phyloP scores from a whole-genome alignment of 1,140 invertebrate species.

The Oryzaephilus surinamensis region DNA sequence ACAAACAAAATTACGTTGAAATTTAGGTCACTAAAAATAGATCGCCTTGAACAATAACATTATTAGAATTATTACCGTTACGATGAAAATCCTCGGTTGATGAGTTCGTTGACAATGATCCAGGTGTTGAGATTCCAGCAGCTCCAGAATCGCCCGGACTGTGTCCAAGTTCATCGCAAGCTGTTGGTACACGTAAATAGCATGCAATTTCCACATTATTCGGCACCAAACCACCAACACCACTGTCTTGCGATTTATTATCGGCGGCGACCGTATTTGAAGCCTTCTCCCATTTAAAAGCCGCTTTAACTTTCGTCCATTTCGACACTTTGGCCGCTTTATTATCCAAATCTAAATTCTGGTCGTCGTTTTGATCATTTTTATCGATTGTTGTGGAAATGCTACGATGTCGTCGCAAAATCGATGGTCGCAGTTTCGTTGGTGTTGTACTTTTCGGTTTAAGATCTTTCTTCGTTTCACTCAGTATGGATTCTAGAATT shows the following conservation, averaged over 20 bases:
- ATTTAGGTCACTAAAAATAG: too few relatives aligned
- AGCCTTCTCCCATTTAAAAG: constrained; percentile 61
- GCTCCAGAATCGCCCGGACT: constrained; percentile 42
- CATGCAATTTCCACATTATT: constrained; percentile 34
- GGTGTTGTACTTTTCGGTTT: constrained; percentile 18
- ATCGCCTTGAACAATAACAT: constrained; percentile 1
- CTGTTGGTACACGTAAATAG: constrained; percentile 41
- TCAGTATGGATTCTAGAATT: constrained; percentile 44
- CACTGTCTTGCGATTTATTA: constrained; percentile 36
- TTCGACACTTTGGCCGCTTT: constrained; percentile 53
- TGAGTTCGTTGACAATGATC: constrained; percentile 40
- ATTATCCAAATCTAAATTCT: too few relatives aligned
- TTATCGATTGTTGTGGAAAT: constrained; percentile 9
- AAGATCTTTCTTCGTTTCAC: constrained; percentile 21
- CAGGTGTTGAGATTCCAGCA: constrained; percentile 36
- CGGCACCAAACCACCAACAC: constrained; percentile 32
- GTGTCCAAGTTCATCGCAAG: constrained; percentile 26
- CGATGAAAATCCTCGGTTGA: constrained; percentile 40
- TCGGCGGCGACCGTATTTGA: constrained; percentile 30
- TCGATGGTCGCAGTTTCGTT: constrained; percentile 14
- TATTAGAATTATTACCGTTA: constrained; percentile 23
- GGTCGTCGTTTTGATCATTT: constrained; percentile 19
- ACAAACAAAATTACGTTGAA: background rate
- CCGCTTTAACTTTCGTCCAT: constrained; percentile 74
- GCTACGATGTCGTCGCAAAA: constrained; percentile 5